Percentiles rank a stretch among this genome's conserved stretches.
These are phyloP conservation scores for Drosophila erecta DNA, from an alignment of 1,140 invertebrate species.

Conservation along the genomic window DNA sequence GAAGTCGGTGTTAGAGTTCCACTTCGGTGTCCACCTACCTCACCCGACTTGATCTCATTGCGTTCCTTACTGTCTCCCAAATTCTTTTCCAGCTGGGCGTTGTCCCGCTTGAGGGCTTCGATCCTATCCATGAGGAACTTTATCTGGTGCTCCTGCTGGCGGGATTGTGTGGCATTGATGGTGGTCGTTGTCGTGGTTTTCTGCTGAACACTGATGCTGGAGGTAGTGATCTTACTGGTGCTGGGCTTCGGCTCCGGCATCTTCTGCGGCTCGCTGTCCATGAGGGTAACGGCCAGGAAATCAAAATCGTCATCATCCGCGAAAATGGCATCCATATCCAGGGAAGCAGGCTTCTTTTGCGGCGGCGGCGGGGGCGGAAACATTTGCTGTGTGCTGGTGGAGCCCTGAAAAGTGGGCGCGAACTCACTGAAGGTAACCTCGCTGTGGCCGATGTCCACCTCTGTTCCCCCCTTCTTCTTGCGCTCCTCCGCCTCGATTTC, in stretches of 20 bases:
- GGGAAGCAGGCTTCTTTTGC: conserved; percentile 5
- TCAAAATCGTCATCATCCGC: conserved; percentile 62
- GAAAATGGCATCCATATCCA: conserved; percentile 55
- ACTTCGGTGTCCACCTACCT: conserved; percentile 39
- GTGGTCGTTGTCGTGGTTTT: conserved; percentile 11
- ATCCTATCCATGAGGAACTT: conserved; percentile 75
- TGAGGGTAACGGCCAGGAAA: conserved; percentile 36
- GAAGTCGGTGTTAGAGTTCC: background rate
- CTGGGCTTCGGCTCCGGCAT: background rate
- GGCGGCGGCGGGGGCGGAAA: conserved; percentile 8
- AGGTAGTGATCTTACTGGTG: background rate
- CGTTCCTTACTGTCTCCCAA: conserved; percentile 57
- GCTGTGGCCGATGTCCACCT: conserved; percentile 10
- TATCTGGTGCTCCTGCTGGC: conserved; percentile 73
- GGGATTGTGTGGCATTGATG: conserved; percentile 34
- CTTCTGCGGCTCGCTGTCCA: conserved; percentile 28
- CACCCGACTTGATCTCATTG: conserved; percentile 62
- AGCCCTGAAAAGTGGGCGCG: conserved; percentile 34
- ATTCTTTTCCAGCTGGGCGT: conserved; percentile 67
- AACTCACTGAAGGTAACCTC: conserved; percentile 70
- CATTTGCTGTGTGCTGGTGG: conserved; percentile 72
- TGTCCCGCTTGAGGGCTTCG: conserved; percentile 67
- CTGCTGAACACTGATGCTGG: conserved; percentile 19
- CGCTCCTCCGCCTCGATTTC: conserved; percentile 39
- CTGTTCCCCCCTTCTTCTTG: conserved; percentile 5